phyloP scores from a whole-genome alignment of 2,888 invertebrate genomes.

The Drosophila nigritarsus region DNA sequence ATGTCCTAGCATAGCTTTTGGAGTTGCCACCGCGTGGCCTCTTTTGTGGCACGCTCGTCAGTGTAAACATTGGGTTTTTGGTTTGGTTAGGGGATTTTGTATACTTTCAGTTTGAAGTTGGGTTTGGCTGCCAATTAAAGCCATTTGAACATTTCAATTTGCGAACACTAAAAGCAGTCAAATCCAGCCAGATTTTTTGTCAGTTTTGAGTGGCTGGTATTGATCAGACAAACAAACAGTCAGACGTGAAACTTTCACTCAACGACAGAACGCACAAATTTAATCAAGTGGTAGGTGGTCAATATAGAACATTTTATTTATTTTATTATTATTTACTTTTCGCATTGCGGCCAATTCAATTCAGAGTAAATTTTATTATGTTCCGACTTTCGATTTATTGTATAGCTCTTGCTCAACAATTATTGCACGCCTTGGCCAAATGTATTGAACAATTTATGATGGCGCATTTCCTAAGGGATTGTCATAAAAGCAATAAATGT shows the following conservation, averaged over 20 bases:
- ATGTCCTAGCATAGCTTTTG: constrained; percentile 37
- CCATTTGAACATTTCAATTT: constrained; percentile 48
- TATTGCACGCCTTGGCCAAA: constrained; percentile 49
- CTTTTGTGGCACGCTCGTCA: constrained; percentile 50
- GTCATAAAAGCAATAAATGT: constrained; percentile 62
- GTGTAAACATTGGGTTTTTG: constrained; percentile 64
- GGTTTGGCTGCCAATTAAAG: constrained; percentile 42
- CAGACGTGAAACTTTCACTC: constrained; percentile 4
- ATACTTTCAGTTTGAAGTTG: constrained; percentile 12
- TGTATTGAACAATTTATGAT: constrained; percentile 65
- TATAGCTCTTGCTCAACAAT: constrained; percentile 43
- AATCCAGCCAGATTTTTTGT: constrained; percentile 40
- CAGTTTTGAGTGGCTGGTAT: constrained; percentile 38
- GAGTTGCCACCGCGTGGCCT: constrained; percentile 48
- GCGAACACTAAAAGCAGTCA: constrained; percentile 35
- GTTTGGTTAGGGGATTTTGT: constrained; percentile 13
- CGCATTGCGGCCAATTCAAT: constrained; percentile 64
- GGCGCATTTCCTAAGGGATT: constrained; percentile 62
- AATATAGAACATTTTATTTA: constrained; percentile 32
- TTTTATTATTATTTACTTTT: constrained; percentile 57
- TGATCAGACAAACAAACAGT: constrained; percentile 7
- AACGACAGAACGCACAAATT: constrained; percentile 54
- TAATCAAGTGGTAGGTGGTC: constrained; percentile 65
- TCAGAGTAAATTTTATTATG: constrained; percentile 63
- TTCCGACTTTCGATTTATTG: constrained; percentile 30